Evolutionary conservation across 2,113 vertebrate species (phyloP), one percentile per base, ranked within the genome.

Genomic region (Gymnocephalus cernua): DNA sequence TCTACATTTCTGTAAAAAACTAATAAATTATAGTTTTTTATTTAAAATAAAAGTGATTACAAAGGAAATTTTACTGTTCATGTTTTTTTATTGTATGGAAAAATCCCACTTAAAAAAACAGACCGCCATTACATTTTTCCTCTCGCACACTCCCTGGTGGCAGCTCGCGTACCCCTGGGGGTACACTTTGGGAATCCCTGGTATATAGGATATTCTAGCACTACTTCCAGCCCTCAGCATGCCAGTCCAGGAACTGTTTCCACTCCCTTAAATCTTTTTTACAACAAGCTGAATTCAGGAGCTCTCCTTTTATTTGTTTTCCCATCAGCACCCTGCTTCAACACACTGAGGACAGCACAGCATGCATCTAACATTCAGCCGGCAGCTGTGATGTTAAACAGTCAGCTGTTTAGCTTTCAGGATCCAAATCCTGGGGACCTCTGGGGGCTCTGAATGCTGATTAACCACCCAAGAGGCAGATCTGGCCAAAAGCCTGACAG

Each of bases 371-470:
- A 47, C 71, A 53, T 2, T 2, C 4, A 38, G 47, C 56, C 51
- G 6, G 44, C 80, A 83, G 85, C 85, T 80, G 81, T 16, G 70
- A 27, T 16, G 54, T 62, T 14, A 57, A 74, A 79, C 79, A 53
- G 61, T 61, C 62, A 68, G 78, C 65, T 53, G 80, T 83, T 65
- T 1, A 48, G 29, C 67, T 80, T 61, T 9, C 53, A 48, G 62
- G 50, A 47, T 71, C 35, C 51, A 61, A 25, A 67, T 51, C 64
- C 72, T n/a, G 29, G 58, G 50, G 59, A 72, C 67, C 64, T 68
- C 29, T 21, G 7, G 51, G 35, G 79, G 19, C 48, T 64, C 9
- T 5, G n/a, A 12, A 62, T 14, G 74, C 65, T 53, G 61, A 72
- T 25, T 51, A 77, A 48, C 56, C 67, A 70, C 51, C 61, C 53